Conservation (phyloP, 1,140 invertebrate genomes). For the Drusus annulatus region DNA sequence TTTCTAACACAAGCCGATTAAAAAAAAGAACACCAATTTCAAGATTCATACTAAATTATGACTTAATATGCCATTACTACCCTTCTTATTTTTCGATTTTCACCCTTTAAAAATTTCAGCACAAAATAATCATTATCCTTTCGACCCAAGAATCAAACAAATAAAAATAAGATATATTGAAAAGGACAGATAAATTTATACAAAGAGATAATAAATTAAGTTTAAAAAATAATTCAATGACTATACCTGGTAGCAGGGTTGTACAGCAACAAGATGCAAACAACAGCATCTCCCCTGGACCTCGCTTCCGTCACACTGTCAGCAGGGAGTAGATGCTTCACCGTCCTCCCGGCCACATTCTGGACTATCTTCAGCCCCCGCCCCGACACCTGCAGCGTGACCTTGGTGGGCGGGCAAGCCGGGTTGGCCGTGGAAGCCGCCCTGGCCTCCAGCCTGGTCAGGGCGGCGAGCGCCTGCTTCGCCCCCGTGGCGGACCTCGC, state of each 20-base stretch:
- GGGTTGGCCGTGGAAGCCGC: slow-evolving; percentile 77
- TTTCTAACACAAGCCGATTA: too few relatives aligned
- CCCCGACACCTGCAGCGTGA: slow-evolving; percentile 85
- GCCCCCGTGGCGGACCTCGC: slow-evolving; percentile 89
- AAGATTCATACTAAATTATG: too few relatives aligned
- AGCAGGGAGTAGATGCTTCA: slow-evolving; percentile 96
- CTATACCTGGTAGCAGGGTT: slow-evolving; percentile 87
- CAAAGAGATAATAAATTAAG: not conserved
- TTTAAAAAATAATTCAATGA: not conserved
- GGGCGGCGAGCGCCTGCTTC: slow-evolving; percentile 86
- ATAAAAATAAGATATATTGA: too few relatives aligned
- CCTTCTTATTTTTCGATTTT: too few relatives aligned
- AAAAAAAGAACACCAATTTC: too few relatives aligned
- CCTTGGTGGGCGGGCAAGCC: slow-evolving; percentile 19
- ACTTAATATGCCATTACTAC: too few relatives aligned
- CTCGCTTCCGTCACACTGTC: slow-evolving; percentile 91
- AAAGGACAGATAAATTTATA: not conserved
- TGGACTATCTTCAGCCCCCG: slow-evolving; percentile 96
- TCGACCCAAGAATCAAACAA: too few relatives aligned
- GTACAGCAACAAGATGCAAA: slow-evolving; percentile 89
- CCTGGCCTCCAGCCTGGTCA: slow-evolving; percentile 86
- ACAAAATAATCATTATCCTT: too few relatives aligned
- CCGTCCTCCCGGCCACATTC: slow-evolving; percentile 77
- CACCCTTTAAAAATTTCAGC: too few relatives aligned
- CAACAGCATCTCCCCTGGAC: slow-evolving; percentile 92